These are phyloP conservation scores for Dascyllus trimaculatus DNA, from an alignment of 2,113 vertebrate genomes.

Conservation along the genomic window DNA sequence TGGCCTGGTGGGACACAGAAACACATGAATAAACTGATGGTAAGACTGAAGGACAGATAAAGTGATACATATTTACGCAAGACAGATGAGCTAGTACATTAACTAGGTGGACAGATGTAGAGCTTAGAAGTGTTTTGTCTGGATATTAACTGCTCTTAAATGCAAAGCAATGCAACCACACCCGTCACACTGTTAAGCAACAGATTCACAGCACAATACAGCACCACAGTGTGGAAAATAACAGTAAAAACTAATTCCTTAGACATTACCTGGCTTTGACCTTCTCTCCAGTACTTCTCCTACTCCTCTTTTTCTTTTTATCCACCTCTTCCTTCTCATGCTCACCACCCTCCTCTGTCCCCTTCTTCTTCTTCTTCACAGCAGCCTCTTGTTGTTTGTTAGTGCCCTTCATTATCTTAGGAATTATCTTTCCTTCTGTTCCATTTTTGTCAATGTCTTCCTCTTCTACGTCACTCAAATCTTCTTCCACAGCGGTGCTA, in stretches of 20 bases:
- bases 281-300: neutral
- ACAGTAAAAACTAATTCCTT: neutral
- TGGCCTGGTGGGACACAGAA: slow-evolving; percentile 21
- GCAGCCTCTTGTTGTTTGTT: slow-evolving; percentile 8
- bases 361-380: slow-evolving; percentile 33
- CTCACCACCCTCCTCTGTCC: neutral
- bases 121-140: too few species aligned
- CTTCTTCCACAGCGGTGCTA: slow-evolving; percentile 76
- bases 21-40: neutral
- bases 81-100: neutral
- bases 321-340: neutral
- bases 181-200: too few species aligned
- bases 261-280: slow-evolving; percentile 29
- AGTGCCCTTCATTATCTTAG: neutral
- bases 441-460: neutral
- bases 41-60: too few species aligned
- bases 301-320: neutral
- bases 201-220: neutral
- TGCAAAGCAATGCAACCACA: too few species aligned
- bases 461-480: slow-evolving; percentile 14
- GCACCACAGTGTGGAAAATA: neutral
- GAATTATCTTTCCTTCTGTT: neutral
- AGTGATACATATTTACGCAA: neutral
- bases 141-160: too few species aligned
- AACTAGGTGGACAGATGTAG: neutral